Evolutionary conservation across 1,140 invertebrate genomes (phyloP), one percentile per base, ranked within the genome.

Genomic region (Samia ricini): DNA sequence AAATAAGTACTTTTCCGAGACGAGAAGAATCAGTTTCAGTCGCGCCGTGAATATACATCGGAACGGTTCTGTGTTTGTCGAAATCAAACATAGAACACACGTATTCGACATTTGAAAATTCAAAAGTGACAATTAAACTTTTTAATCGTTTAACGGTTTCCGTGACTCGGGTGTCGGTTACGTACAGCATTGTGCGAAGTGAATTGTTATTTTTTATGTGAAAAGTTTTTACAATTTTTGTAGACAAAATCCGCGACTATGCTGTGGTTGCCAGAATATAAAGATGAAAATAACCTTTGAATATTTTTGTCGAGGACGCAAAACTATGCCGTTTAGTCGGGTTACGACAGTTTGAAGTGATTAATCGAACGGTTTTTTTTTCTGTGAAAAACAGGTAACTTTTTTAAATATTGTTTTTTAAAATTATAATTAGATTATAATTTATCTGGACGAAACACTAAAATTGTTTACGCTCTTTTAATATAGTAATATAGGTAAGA

Each of bases 241-340:
- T 57, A 18, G 33, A 42, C 33, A 42, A 42, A 15, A 42, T 42
- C n/a, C 36, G 69, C 63, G 57, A 72, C 63, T 61, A 64, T 72
- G 61, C 59, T 33, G 24, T 61, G 26, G 60, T 56, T 72, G 66
- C 66, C 69, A 72, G 61, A 61, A 61, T 68, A 63, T 66, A 62
- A 68, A 59, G 66, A 68, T 72, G 20, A 66, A 72, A 72, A 72
- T 72, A 72, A 68, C 60, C 66, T 21, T 24, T 55, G 66, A 61
- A 72, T 72, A 72, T 72, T 72, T 68, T 68, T 23, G 69, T 72
- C 69, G 69, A 68, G 69, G 69, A 66, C 69, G 58, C 42, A 51
- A 23, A 62, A 62, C 48, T 59, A 54, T 61, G 49, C 56, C 24
- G 64, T 64, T n/a, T 54, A 56, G 59, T 22, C 33, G 36, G 8